Evolutionary conservation across 2,888 invertebrate species (phyloP).

Genomic region (Agrotis ipsilon): DNA sequence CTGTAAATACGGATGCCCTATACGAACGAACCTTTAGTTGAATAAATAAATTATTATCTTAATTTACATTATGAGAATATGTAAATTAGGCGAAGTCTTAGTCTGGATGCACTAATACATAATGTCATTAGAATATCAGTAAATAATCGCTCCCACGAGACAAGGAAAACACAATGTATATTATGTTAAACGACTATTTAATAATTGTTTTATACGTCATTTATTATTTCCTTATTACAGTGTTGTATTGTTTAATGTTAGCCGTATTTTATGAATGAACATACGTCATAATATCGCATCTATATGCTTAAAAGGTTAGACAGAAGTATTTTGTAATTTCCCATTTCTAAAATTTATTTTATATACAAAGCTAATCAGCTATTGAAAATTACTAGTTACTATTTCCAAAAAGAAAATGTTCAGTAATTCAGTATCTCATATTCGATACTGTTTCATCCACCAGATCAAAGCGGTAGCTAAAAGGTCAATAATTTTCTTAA

Average conservation of each 20-base stretch:
- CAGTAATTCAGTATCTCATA: not conserved
- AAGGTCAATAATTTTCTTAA: not conserved
- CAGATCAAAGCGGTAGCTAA: not conserved
- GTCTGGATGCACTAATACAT: slow-evolving; percentile 17
- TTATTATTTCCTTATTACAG: slow-evolving; percentile 21
- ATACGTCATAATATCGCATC: not conserved
- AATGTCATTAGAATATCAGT: slow-evolving; percentile 16
- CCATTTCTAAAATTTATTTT: no score
- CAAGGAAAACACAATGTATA: slow-evolving; percentile 22
- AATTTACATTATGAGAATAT: not conserved
- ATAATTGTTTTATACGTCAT: slow-evolving; percentile 2
- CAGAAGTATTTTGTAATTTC: not conserved
- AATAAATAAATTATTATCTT: no score
- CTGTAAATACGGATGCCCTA: no score
- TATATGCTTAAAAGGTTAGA: no score
- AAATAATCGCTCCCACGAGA: slow-evolving; percentile 22
- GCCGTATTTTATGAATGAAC: not conserved
- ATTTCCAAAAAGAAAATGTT: not conserved
- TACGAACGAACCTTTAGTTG: no score
- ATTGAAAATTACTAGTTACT: not conserved
- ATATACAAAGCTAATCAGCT: no score
- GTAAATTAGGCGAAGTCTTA: not conserved
- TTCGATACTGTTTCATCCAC: not conserved
- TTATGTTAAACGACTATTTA: not conserved
- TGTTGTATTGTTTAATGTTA: not conserved